Base-by-base conservation (phyloP, 2,113 vertebrate genomes). In the Trogon surrucura region DNA sequence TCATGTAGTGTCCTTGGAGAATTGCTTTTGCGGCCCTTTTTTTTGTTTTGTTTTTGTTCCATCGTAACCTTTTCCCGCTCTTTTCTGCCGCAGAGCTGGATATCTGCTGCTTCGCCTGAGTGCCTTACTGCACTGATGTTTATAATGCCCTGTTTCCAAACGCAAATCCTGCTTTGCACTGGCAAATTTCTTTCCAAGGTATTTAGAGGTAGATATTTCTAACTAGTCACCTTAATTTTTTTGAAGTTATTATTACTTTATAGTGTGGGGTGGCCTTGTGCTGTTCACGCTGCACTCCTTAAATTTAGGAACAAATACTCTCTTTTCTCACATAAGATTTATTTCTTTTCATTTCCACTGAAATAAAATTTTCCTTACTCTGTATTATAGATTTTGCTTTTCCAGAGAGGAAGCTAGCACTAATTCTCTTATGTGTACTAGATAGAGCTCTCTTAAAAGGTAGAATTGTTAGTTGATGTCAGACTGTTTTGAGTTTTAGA, bases 261-360 rank as follows among this genome's bases (percentile, higher is more conserved):
- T 51, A 51, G 48, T 81, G 50, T 38, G 75, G 34, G 72, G 34
- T 92, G 74, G 54, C 62, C 83, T 88, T 85, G 34, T 38, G 58
- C 66, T 1, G 0, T 85, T 94, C 56, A 53, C 62, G 51, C 38
- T 21, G 5, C 19, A 36, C 57, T 70, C 41, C 64, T 38, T 91
- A 83, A 66, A 65, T 93, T 92, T 92, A 81, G 70, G 34, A 94
- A 85, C 85, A 92, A 86, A 79, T 85, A 61, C 19, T 54, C 67
- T 88, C 69, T 94, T 93, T 95, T 91, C 34, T 45, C 61, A 70
- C 8, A 13, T 54, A 78, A 89, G 81, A 94, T 89, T 80, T 90
- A 94, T 95, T 94, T 78, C 41, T 61, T 93, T 91, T 91, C 26
- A 77, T 91, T 94, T 89, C 91, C 74, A 64, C 50, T 77, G 79